Percentiles rank a stretch among this genome's conserved stretches.
phyloP scores from a whole-genome alignment of 2,113 vertebrate genomes.

The Pseudopipra pipra region DNA sequence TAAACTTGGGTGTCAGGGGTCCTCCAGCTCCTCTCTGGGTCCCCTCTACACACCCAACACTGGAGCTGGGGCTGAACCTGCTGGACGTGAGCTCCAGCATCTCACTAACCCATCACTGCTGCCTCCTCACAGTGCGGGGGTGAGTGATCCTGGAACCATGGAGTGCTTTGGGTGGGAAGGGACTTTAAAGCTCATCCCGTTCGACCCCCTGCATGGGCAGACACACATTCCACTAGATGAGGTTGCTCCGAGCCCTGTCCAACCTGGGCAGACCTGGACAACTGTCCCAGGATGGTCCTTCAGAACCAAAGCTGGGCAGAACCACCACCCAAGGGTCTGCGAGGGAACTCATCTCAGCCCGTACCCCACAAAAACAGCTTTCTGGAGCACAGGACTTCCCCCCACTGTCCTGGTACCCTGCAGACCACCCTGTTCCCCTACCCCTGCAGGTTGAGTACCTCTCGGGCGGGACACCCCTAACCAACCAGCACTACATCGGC shows the following conservation, averaged over 20 bases:
- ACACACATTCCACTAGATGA: background rate
- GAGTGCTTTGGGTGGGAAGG: background rate
- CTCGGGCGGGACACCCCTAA: slow-evolving; percentile 83
- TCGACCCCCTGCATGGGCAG: background rate
- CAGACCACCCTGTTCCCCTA: background rate
- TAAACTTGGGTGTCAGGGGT: background rate
- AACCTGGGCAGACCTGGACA: background rate
- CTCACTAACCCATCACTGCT: no score
- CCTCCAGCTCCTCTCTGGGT: background rate
- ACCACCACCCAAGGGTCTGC: background rate
- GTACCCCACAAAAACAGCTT: fast-evolving
- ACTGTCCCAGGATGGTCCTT: background rate
- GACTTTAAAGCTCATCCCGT: background rate
- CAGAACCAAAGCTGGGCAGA: background rate
- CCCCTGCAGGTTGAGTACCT: slow-evolving; percentile 79
- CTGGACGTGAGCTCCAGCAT: fast-evolving
- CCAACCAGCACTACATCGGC: slow-evolving; percentile 84
- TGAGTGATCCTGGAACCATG: no score
- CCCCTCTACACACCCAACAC: background rate
- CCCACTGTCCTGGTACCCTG: no score
- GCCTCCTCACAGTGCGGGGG: fast-evolving
- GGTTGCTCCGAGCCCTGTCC: background rate
- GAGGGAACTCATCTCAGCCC: fast-evolving
- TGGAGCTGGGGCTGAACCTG: background rate
- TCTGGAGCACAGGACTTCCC: background rate